Evolutionary conservation across 2,113 vertebrate species (phyloP).

Genomic region (Xerus inauris): DNA sequence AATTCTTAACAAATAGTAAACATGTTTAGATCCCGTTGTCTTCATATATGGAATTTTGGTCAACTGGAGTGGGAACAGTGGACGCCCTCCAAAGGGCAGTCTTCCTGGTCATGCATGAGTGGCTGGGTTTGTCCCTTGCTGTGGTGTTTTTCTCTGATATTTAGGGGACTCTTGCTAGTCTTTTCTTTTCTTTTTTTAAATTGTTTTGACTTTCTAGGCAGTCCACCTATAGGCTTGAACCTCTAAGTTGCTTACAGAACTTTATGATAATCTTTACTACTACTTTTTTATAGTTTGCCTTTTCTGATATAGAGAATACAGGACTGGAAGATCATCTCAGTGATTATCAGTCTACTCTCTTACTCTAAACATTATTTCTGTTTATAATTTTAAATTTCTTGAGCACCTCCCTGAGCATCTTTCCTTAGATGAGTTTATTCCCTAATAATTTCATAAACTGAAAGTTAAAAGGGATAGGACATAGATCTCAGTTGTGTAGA

Average conservation of each 20-base stretch:
- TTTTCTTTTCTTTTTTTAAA: not conserved
- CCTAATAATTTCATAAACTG: not conserved
- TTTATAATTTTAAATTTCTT: not conserved
- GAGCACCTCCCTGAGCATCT: not conserved
- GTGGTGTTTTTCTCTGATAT: not conserved
- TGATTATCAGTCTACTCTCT: not conserved
- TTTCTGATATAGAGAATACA: not conserved
- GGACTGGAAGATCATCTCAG: not conserved
- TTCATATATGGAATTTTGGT: not conserved
- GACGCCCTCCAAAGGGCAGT: rapidly evolving
- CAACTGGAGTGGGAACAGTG: not conserved
- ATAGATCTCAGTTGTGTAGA: not conserved
- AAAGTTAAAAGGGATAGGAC: not conserved
- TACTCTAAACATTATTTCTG: not conserved
- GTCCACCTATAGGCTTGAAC: not conserved
- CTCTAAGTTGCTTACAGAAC: not conserved
- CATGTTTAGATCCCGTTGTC: not conserved
- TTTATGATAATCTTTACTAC: not conserved
- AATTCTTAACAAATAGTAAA: not conserved
- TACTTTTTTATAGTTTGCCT: not conserved
- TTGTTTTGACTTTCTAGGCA: not conserved
- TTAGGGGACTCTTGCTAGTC: not conserved
- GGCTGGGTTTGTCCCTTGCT: not conserved
- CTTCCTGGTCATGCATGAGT: rapidly evolving
- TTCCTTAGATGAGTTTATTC: not conserved